These are phyloP conservation scores for Phaonia tiefii DNA, from an alignment of 2,888 invertebrate genomes.

Conservation along the genomic window DNA sequence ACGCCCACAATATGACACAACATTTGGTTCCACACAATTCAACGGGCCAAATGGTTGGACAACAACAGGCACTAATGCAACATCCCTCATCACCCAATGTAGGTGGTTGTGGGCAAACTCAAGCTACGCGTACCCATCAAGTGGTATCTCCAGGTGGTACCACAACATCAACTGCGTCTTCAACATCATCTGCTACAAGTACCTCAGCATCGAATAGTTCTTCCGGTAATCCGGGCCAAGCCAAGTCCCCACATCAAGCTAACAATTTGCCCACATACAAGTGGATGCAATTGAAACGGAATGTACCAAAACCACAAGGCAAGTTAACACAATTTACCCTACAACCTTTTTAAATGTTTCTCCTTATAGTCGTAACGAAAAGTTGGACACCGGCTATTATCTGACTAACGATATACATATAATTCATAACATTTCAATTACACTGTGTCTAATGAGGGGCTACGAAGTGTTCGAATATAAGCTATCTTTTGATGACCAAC, in stretches of 20 bases:
- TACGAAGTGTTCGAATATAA: too few species aligned
- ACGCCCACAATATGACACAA: constrained; percentile 72
- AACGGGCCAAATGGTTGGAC: constrained; percentile 44
- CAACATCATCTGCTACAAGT: constrained; percentile 68
- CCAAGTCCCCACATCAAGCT: constrained; percentile 78
- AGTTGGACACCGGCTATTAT: too few species aligned
- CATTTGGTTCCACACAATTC: constrained; percentile 62
- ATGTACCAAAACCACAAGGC: constrained; percentile 96
- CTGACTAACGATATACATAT: too few species aligned
- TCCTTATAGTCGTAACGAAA: too few species aligned
- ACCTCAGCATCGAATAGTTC: constrained; percentile 51
- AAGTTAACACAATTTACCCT: too few species aligned
- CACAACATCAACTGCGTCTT: constrained; percentile 66
- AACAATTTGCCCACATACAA: constrained; percentile 91
- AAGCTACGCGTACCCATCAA: constrained; percentile 74
- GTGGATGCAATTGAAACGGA: constrained; percentile 99
- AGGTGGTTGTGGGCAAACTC: constrained; percentile 60
- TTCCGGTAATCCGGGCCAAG: constrained; percentile 70
- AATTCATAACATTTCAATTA: too few species aligned
- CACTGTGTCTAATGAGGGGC: too few species aligned
- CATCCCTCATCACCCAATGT: constrained; percentile 70
- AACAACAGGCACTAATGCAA: constrained; percentile 70
- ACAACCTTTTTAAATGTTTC: too few species aligned
- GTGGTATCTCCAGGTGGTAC: constrained; percentile 78
- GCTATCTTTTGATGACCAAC: too few species aligned